Evolutionary conservation across 2,113 vertebrate species (phyloP).

Genomic region (Cairina moschata): DNA sequence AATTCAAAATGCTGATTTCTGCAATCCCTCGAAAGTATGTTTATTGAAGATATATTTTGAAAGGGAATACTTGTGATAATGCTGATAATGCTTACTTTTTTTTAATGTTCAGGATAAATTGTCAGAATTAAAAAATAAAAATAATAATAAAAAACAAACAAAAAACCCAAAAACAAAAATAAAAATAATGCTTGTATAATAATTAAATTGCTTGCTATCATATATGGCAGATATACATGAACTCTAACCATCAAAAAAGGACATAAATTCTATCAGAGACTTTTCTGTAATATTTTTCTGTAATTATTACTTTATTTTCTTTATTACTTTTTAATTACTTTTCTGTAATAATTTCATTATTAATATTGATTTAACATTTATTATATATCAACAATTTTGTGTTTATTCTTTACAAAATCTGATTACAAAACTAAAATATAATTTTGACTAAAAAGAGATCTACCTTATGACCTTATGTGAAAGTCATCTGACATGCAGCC

Average conservation of each 20-base stretch:
- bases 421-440: neutral
- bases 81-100: neutral
- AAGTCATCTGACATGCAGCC: neutral
- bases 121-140: neutral
- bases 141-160: neutral
- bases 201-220: neutral
- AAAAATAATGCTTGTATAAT: neutral
- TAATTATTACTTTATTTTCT: too few species aligned
- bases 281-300: neutral
- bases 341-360: neutral
- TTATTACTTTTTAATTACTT: neutral
- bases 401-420: neutral
- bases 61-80: neutral
- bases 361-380: neutral
- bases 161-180: too few species aligned
- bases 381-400: neutral
- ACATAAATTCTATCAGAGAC: neutral
- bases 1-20: neutral
- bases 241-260: neutral
- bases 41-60: neutral
- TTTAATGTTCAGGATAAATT: neutral
- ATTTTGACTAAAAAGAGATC: neutral
- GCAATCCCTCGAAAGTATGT: neutral
- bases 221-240: neutral
- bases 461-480: rapidly evolving